Evolutionary conservation across 2,113 vertebrate genomes (phyloP).

Genomic region (Anseranas semipalmata): DNA sequence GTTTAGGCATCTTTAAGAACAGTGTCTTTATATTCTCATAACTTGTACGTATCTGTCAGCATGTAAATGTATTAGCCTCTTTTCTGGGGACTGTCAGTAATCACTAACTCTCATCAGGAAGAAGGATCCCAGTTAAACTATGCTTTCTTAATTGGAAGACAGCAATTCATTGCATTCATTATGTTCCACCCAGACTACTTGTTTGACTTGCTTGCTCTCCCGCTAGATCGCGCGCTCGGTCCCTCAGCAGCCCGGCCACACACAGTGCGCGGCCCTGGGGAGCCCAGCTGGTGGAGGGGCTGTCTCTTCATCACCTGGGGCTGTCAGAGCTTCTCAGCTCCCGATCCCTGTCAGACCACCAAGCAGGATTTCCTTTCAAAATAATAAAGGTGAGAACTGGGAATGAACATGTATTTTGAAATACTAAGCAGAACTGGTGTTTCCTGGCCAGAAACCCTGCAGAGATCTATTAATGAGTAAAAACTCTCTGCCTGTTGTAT

Average conservation of each 20-base stretch:
- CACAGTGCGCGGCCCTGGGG: background rate
- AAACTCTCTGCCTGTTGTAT: background rate
- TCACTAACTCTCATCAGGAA: background rate
- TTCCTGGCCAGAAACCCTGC: background rate
- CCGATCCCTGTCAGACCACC: background rate
- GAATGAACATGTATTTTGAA: background rate
- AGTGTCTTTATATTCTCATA: background rate
- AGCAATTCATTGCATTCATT: background rate
- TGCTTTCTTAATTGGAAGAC: background rate
- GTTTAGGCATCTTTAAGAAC: background rate
- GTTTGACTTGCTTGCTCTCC: background rate
- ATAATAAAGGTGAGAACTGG: background rate
- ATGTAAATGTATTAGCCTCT: background rate
- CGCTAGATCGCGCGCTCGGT: fast-evolving
- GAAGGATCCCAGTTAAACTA: background rate
- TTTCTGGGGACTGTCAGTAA: background rate
- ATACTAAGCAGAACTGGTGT: background rate
- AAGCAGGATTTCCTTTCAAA: background rate
- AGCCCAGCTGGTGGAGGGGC: fast-evolving
- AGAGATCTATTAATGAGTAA: background rate
- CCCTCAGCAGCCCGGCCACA: background rate
- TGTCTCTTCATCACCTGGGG: background rate
- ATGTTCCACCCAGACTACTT: background rate
- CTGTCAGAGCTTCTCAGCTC: background rate
- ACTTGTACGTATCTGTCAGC: background rate